Evolutionary conservation across 2,888 invertebrate genomes (phyloP).

Genomic region (Spodoptera littoralis): DNA sequence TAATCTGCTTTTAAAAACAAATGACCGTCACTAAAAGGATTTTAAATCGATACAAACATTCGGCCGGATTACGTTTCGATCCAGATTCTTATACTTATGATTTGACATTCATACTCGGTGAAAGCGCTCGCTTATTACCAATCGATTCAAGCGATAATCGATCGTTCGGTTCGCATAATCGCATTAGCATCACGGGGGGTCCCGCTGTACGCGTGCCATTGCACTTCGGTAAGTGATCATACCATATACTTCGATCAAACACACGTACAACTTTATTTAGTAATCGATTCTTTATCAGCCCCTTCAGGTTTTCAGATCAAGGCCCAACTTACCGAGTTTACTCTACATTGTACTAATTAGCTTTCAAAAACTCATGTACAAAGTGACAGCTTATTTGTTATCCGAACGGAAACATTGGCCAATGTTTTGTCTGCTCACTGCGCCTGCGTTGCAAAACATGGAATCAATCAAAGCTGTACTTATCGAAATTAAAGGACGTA

Average conservation of each 20-base stretch:
- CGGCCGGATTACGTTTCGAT: slow-evolving; percentile 72
- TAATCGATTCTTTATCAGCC: slow-evolving; percentile 49
- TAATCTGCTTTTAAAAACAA: slow-evolving; percentile 61
- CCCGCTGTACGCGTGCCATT: slow-evolving; percentile 63
- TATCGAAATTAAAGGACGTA: slow-evolving; percentile 67
- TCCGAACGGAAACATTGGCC: slow-evolving; percentile 44
- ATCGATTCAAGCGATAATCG: slow-evolving; percentile 76
- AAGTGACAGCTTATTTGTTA: slow-evolving; percentile 61
- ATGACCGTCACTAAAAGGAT: slow-evolving; percentile 78
- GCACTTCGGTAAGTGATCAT: slow-evolving; percentile 48
- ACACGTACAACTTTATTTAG: slow-evolving; percentile 32
- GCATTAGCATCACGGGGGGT: slow-evolving; percentile 82
- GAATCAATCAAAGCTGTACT: slow-evolving; percentile 67
- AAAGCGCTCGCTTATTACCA: slow-evolving; percentile 81
- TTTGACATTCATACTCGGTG: slow-evolving; percentile 84
- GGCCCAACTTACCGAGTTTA: slow-evolving; percentile 42
- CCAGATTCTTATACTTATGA: slow-evolving; percentile 73
- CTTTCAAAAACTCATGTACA: slow-evolving; percentile 50
- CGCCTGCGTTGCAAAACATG: slow-evolving; percentile 58
- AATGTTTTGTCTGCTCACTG: slow-evolving; percentile 51
- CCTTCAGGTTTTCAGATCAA: slow-evolving; percentile 54
- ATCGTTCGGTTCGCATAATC: slow-evolving; percentile 78
- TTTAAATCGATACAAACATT: slow-evolving; percentile 71
- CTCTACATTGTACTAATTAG: slow-evolving; percentile 51
- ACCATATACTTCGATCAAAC: slow-evolving; percentile 31